Conservation (phyloP, 2,888 invertebrate genomes). For the Stictocephala bisonia region DNA sequence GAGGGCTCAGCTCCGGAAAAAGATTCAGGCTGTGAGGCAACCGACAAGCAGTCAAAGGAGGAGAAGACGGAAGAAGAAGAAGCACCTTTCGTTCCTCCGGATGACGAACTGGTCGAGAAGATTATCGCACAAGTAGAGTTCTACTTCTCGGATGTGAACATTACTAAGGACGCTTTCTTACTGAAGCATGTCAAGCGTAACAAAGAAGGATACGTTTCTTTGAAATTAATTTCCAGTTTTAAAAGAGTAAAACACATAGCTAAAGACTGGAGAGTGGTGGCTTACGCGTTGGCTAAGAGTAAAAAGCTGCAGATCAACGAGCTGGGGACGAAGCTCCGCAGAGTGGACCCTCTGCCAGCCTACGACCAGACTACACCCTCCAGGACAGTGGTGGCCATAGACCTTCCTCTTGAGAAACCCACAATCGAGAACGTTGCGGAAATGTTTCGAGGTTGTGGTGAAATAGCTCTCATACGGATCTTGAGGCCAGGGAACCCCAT, state of each 20-base stretch:
- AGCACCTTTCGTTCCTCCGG: slow-evolving; percentile 74
- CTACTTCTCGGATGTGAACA: slow-evolving; percentile 95
- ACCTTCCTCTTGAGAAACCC: slow-evolving; percentile 85
- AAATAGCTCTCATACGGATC: slow-evolving; percentile 89
- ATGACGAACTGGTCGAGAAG: slow-evolving; percentile 80
- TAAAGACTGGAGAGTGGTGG: slow-evolving; percentile 94
- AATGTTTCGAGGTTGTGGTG: slow-evolving; percentile 88
- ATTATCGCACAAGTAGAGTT: slow-evolving; percentile 92
- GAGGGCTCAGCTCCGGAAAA: slow-evolving; percentile 54
- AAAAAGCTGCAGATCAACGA: slow-evolving; percentile 89
- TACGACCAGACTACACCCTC: slow-evolving; percentile 95
- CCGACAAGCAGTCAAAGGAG: slow-evolving; percentile 37
- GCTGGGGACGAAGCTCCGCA: slow-evolving; percentile 87
- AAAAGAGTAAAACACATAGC: slow-evolving; percentile 94
- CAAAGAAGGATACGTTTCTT: slow-evolving; percentile 94
- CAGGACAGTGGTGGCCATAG: slow-evolving; percentile 88
- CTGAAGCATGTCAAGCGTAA: slow-evolving; percentile 94
- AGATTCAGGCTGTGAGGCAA: slow-evolving; percentile 72
- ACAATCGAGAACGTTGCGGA: slow-evolving; percentile 93
- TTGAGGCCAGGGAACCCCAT: slow-evolving; percentile 89
- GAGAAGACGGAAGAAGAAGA: slow-evolving; percentile 64
- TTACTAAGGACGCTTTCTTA: slow-evolving; percentile 94
- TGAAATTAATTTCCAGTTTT: slow-evolving; percentile 95
- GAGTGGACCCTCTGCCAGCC: slow-evolving; percentile 85
- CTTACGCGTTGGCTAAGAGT: slow-evolving; percentile 82